phyloP scores from a whole-genome alignment of 2,113 vertebrate genomes.

The Ovis canadensis region DNA sequence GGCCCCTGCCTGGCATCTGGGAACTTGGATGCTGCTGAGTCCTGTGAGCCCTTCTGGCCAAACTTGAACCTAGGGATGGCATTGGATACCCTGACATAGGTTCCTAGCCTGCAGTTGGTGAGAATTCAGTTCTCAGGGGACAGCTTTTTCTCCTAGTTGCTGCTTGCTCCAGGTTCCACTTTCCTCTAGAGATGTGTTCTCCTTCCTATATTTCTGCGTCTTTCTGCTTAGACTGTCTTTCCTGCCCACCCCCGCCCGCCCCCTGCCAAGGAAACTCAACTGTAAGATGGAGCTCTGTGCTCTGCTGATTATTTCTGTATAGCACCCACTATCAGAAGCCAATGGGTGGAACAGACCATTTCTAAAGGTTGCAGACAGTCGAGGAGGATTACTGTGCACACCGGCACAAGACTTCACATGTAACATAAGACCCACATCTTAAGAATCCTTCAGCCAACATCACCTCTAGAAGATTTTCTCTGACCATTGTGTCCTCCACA shows the following conservation, averaged over 20 bases:
- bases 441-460: not conserved
- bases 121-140: not conserved
- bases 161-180: not conserved
- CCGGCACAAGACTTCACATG: not conserved
- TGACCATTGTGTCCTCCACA: not conserved
- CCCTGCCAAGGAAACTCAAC: not conserved
- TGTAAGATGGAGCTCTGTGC: not conserved
- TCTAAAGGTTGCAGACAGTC: not conserved
- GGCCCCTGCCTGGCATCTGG: not conserved
- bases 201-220: not conserved
- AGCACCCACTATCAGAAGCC: not conserved
- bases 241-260: accelerated
- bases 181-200: not conserved
- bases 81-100: not conserved
- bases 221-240: not conserved
- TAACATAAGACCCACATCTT: not conserved
- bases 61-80: not conserved
- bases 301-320: not conserved
- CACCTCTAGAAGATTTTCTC: not conserved
- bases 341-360: not conserved
- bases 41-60: not conserved
- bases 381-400: not conserved
- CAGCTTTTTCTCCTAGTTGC: not conserved
- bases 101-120: not conserved
- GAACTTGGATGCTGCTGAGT: not conserved